phyloP scores from a whole-genome alignment of 2,797 vertebrate genomes.

The Zenarchopterus dispar region DNA sequence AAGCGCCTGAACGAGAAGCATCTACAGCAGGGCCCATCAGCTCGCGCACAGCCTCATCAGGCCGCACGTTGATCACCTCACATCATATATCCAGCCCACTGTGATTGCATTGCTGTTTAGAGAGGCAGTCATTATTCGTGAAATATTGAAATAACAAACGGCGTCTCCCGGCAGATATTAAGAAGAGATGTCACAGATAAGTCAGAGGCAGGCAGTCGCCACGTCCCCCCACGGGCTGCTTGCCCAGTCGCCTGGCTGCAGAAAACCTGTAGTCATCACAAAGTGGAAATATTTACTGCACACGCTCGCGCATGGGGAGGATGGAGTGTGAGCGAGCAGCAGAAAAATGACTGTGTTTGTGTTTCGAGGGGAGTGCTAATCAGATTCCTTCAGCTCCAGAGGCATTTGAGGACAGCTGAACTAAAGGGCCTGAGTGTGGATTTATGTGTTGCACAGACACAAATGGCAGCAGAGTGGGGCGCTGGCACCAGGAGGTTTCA shows the following conservation, averaged over 20 bases:
- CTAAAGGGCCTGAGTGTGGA: slow-evolving; percentile 45
- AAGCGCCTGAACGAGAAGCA: slow-evolving; percentile 66
- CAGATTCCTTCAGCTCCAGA: slow-evolving; percentile 70
- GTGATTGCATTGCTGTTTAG: slow-evolving; percentile 77
- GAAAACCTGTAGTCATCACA: slow-evolving; percentile 84
- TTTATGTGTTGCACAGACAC: slow-evolving; percentile 45
- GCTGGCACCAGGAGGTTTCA: slow-evolving; percentile 11
- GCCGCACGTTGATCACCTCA: slow-evolving; percentile 64
- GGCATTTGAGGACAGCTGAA: slow-evolving; percentile 65
- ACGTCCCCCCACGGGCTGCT: slow-evolving; percentile 56
- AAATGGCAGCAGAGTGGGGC: slow-evolving; percentile 22
- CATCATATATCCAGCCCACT: slow-evolving; percentile 69
- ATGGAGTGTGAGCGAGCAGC: slow-evolving; percentile 61
- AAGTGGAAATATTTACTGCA: slow-evolving; percentile 84
- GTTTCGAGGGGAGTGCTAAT: slow-evolving; percentile 75
- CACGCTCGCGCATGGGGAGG: slow-evolving; percentile 60
- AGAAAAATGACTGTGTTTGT: slow-evolving; percentile 81
- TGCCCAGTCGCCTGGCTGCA: slow-evolving; percentile 75
- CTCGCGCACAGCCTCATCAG: slow-evolving; percentile 46
- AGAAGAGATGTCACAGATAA: slow-evolving; percentile 79
- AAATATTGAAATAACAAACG: slow-evolving; percentile 83
- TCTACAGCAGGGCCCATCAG: slow-evolving; percentile 34
- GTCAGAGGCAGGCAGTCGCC: slow-evolving; percentile 62
- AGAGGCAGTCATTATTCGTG: slow-evolving; percentile 79
- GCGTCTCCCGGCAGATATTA: slow-evolving; percentile 75